These are phyloP conservation scores for Heterohyrax brucei DNA, from an alignment of 2,797 vertebrate species.

Conservation along the genomic window DNA sequence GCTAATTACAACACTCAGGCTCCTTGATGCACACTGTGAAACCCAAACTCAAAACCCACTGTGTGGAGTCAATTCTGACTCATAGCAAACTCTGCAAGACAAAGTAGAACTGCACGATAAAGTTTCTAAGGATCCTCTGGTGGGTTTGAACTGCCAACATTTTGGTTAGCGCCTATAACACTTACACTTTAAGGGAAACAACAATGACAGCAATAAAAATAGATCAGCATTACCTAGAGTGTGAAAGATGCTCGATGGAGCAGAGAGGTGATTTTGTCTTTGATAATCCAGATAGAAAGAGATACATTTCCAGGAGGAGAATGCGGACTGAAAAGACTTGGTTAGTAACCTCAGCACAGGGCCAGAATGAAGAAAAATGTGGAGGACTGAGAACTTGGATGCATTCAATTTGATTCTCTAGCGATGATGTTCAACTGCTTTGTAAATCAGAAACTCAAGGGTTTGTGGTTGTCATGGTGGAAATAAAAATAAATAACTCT, in stretches of 20 bases:
- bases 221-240: neutral
- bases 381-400: neutral
- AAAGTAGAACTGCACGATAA: no score
- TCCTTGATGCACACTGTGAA: neutral
- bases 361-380: neutral
- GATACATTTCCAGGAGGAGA: neutral
- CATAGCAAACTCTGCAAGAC: no score
- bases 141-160: no score
- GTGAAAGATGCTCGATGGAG: neutral
- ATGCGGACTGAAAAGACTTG: rapidly evolving
- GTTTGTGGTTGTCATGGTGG: neutral
- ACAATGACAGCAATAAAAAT: neutral
- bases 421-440: neutral
- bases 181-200: neutral
- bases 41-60: no score
- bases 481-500: neutral
- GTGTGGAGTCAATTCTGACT: no score
- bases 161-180: no score
- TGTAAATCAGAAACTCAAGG: neutral
- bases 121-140: no score
- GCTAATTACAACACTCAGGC: neutral
- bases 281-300: neutral
- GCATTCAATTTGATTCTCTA: slow-evolving; percentile 23
- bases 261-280: neutral
- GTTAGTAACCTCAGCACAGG: rapidly evolving